Conservation (phyloP, 2,797 vertebrate species). For the Hypotaenidia okinawae region DNA sequence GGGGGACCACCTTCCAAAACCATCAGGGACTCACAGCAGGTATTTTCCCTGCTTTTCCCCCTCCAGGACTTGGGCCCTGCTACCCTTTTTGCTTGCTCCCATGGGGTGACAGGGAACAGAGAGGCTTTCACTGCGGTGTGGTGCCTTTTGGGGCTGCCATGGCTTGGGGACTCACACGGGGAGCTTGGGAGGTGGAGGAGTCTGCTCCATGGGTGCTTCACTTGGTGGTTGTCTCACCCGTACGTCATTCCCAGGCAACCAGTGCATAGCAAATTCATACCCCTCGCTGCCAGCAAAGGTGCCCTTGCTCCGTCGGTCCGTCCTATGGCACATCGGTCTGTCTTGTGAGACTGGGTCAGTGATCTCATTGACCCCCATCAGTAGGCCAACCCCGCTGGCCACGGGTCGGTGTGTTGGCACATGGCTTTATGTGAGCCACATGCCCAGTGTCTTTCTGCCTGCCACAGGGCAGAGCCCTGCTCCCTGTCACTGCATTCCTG, state of each 20-base stretch:
- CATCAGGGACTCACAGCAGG: background rate
- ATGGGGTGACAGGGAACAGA: background rate
- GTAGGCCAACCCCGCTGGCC: background rate
- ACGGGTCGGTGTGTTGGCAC: background rate
- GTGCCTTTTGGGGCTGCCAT: background rate
- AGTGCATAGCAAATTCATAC: background rate
- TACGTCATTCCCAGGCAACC: background rate
- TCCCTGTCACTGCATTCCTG: background rate
- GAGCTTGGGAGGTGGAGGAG: background rate
- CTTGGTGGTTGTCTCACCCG: background rate
- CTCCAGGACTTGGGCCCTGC: background rate
- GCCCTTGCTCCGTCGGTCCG: background rate
- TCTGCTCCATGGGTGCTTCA: background rate
- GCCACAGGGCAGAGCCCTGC: background rate
- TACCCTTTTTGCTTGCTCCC: background rate
- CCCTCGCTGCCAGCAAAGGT: background rate
- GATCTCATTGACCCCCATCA: background rate
- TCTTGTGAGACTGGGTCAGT: fast-evolving
- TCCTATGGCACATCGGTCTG: background rate
- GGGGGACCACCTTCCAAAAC: background rate
- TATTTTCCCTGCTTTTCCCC: fast-evolving
- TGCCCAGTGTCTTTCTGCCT: background rate
- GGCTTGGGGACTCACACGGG: background rate
- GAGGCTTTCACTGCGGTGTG: fast-evolving
- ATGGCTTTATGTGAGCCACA: background rate